Evolutionary conservation across 2,113 vertebrate species (phyloP), one percentile per base, ranked within the genome.

Genomic region (Nothocercus nigrocapillus): DNA sequence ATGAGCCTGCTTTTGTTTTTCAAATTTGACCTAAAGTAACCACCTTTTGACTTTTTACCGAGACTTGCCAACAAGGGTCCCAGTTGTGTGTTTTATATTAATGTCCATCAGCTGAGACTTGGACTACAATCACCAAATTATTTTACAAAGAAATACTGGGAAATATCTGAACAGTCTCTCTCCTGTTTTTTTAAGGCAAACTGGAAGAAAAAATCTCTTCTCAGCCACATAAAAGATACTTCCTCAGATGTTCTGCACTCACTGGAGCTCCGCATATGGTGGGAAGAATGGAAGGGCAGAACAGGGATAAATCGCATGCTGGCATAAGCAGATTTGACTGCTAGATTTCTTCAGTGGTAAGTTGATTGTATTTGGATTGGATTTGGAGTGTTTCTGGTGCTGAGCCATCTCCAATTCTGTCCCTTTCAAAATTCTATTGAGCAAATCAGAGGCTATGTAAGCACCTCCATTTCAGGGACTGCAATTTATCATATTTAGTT

Each of bases 121-220:
- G 22, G 51, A 24, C 67, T 80, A 68, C 64, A 56, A 82, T 82
- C 32, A 87, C 30, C n/a, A 68, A 78, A 82, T 82, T 76, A 0
- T 64, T 72, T 94, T 93, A 70, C n/a, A 85, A 81, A 61, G 19
- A 81, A 96, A 79, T 38, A 54, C 38, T 85, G 74, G 42, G 53
- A 91, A 85, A 77, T 51, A 82, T 7, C 13, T n/a, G 74, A 85
- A 66, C 9, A 5, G 2, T 84, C 54, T 56, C 1, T 40, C 54
- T 59, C 27, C 8, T 16, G 4, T 42, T 85, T 25, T 32, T 9
- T 27, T 36, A 63, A 90, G 81, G 83, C 95, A 90, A 92, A 80
- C 63, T 90, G 64, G 70, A 95, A 91, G 88, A 79, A 80, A 84
- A 92, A 74, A 77, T 63, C 56, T 85, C 30, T n/a, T 78, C 62